Base-by-base conservation (phyloP, 2,797 vertebrate genomes). In the Forpus xanthops region DNA sequence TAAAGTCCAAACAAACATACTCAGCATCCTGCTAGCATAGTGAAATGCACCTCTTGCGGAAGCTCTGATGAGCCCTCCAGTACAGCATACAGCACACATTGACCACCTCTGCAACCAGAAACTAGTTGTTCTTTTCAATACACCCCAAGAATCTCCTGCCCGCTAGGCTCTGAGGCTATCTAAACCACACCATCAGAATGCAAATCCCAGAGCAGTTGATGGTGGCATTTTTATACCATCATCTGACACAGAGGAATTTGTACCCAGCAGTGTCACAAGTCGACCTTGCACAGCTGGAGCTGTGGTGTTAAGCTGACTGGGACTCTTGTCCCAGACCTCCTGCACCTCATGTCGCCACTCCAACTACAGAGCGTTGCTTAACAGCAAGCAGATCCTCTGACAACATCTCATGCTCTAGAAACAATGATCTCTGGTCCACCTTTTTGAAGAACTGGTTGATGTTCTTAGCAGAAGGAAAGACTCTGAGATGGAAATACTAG, bases 241-340 rank as follows among this genome's bases (percentile, higher is more conserved):
- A 47, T 15, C 50, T 80, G 55, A 62, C 23, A 13, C 47, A 49
- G 49, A 35, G 24, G 1, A 11, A 3, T 23, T 86, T 67, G 8
- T 5, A n/a, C 16, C 18, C 1, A 0, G 4, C 12, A 53, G 12
- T 25, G 42, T 37, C 42, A 2, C 5, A 0, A 47, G 42, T 70
- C 39, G 35, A 1, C 17, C 39, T 18, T 23, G 41, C 45, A 56
- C 42, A 15, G 6, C 27, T 24, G 50, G 30, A 88, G 49, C 39
- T 44, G 30, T 4, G 15, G 12, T 15, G 25, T 88, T 72, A 17
- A 68, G 19, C 33, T 47, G 23, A 68, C 39, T 5, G 11, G 28
- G 19, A 11, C 18, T 73, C 25, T 60, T 6, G 2, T 35, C 23
- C 52, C 80, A 88, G 30, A 49, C 3, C 25, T 68, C 28, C 21